phyloP scores from a whole-genome alignment of 2,888 invertebrate genomes.

The Eugnorisma glareosa region DNA sequence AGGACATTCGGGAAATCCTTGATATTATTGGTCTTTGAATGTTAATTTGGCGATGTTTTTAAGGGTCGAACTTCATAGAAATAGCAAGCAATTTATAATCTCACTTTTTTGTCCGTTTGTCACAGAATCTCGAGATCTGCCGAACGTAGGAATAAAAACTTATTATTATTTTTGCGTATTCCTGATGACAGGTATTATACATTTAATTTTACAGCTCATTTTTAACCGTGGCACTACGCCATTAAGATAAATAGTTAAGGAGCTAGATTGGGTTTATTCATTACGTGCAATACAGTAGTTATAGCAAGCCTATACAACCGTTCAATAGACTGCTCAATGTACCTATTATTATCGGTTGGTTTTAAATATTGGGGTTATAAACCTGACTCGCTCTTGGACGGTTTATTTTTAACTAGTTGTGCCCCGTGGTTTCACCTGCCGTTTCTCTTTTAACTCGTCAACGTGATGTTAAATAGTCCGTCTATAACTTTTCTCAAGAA shows the following conservation, averaged over 20 bases:
- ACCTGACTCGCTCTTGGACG: too few species aligned
- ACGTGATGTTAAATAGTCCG: background rate
- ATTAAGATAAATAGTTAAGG: background rate
- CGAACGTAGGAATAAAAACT: background rate
- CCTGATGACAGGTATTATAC: background rate
- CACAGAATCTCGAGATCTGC: background rate
- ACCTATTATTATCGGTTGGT: background rate
- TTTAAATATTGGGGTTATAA: too few species aligned
- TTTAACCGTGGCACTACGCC: background rate
- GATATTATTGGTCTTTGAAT: constrained; percentile 22
- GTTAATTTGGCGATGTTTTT: constrained; percentile 4
- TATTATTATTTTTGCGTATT: background rate
- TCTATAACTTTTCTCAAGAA: background rate
- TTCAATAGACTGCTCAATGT: too few species aligned
- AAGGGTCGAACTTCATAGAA: background rate
- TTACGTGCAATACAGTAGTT: background rate
- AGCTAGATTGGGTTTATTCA: background rate
- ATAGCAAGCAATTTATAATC: background rate
- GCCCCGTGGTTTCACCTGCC: background rate
- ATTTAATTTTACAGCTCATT: background rate
- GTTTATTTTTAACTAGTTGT: background rate
- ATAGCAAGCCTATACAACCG: too few species aligned
- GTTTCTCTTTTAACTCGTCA: background rate
- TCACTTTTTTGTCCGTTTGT: background rate
- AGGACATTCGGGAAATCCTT: constrained; percentile 50